phyloP scores from a whole-genome alignment of 2,113 vertebrate species.

The Mus musculus region DNA sequence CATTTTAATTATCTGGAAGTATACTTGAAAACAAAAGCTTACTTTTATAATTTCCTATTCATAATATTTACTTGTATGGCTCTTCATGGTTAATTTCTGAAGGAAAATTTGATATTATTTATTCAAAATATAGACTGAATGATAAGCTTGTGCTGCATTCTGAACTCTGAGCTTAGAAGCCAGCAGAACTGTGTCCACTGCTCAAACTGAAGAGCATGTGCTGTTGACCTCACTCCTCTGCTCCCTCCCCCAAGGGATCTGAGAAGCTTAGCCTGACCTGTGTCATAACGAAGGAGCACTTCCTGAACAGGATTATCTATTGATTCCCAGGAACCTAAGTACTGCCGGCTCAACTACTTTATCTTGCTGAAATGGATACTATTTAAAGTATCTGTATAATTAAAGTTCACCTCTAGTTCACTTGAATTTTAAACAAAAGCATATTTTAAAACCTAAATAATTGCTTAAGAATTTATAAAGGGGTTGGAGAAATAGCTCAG shows the following conservation, averaged over 20 bases:
- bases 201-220: background rate
- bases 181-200: background rate
- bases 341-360: background rate
- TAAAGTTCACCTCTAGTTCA: background rate
- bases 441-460: conserved; percentile 55
- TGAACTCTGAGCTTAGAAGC: background rate
- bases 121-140: conserved; percentile 22
- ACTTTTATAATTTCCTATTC: background rate
- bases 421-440: conserved; percentile 21
- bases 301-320: background rate
- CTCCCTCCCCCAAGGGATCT: background rate
- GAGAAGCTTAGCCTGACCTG: background rate
- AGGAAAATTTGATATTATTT: background rate
- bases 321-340: conserved; percentile 32
- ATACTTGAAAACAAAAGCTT: conserved; percentile 8
- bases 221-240: background rate
- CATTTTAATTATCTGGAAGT: background rate
- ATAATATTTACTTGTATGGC: conserved; percentile 13
- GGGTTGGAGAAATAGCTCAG: background rate
- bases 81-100: background rate
- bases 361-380: background rate
- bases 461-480: background rate
- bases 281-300: background rate
- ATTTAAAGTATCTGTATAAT: background rate
- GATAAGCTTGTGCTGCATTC: background rate